These are phyloP conservation scores for Eutrigla gurnardus DNA, from an alignment of 2,797 vertebrate genomes.

Conservation along the genomic window DNA sequence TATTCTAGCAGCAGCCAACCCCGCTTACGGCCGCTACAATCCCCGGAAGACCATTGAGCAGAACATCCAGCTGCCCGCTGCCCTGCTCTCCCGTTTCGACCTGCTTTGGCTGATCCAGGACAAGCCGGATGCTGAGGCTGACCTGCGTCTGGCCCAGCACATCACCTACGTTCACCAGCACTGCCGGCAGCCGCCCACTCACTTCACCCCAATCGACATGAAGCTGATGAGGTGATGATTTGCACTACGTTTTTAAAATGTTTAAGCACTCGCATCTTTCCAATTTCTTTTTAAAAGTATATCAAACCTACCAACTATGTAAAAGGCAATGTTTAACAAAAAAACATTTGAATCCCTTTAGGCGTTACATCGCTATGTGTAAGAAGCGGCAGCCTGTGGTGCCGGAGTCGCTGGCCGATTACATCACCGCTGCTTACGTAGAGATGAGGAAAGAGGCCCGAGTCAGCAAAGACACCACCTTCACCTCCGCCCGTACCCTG, in stretches of 20 bases:
- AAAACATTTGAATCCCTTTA: constrained; percentile 48
- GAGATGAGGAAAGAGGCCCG: constrained; percentile 96
- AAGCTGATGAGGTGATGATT: constrained; percentile 87
- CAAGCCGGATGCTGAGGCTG: constrained; percentile 89
- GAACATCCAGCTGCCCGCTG: constrained; percentile 93
- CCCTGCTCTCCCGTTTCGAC: constrained; percentile 93
- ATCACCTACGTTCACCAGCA: constrained; percentile 97
- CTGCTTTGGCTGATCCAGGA: constrained; percentile 96
- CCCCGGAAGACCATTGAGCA: constrained; percentile 90
- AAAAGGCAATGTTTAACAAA: accelerated
- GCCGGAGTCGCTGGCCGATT: constrained; percentile 89
- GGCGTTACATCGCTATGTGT: constrained; percentile 91
- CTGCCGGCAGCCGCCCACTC: constrained; percentile 89
- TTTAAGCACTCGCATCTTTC: not conserved
- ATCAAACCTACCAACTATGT: not conserved
- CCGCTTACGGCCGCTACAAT: constrained; percentile 93
- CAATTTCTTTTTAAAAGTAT: not conserved
- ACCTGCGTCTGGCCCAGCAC: constrained; percentile 93
- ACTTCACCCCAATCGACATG: constrained; percentile 93
- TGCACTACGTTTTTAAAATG: not conserved
- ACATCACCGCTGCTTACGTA: constrained; percentile 94
- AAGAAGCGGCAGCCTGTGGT: constrained; percentile 88
- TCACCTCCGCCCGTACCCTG: constrained; percentile 93
- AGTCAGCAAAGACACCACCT: constrained; percentile 92
- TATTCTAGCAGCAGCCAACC: constrained; percentile 92